Evolutionary conservation across 2,113 vertebrate genomes (phyloP).

Genomic region (Rhinolophus sinicus): DNA sequence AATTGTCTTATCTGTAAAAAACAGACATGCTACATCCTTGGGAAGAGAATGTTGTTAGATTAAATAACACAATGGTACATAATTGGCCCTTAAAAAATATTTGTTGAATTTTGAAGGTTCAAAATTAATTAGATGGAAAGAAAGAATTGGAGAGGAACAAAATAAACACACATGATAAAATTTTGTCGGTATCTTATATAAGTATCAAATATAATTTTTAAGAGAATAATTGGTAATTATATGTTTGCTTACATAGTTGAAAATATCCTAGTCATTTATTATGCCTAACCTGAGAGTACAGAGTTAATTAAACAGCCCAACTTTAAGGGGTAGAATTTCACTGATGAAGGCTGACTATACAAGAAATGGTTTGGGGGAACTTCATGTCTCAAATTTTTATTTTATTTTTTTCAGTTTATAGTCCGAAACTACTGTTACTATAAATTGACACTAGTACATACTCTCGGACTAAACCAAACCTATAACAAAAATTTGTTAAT

Average conservation of each 20-base stretch:
- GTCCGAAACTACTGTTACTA: background rate
- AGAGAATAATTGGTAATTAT: background rate
- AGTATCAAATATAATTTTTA: conserved; percentile 3
- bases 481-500: background rate
- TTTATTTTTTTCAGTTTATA: background rate
- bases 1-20: background rate
- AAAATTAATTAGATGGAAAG: background rate
- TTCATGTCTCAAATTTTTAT: background rate
- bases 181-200: background rate
- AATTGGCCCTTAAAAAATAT: background rate
- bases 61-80: background rate
- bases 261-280: background rate
- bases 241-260: background rate
- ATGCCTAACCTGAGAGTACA: background rate
- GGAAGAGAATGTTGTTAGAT: background rate
- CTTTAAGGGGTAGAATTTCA: background rate
- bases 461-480: background rate
- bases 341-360: background rate
- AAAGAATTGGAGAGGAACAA: background rate
- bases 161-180: background rate
- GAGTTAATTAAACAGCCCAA: background rate
- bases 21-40: background rate
- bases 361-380: background rate
- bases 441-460: background rate
- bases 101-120: background rate